Conservation (phyloP, 2,888 invertebrate species). For the Drosophila hamatofila region DNA sequence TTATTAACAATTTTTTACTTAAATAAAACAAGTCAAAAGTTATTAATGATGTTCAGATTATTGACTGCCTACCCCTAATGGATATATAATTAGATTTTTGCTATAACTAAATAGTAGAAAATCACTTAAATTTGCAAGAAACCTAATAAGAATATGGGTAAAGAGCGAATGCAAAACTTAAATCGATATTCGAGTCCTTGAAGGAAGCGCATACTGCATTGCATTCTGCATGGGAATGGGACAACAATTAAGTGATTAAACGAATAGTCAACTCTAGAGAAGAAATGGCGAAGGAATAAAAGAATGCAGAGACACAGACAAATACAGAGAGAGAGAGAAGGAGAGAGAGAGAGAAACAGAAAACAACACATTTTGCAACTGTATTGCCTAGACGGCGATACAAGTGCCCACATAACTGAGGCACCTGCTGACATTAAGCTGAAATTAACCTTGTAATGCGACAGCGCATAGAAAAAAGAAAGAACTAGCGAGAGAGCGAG, state of each 20-base stretch:
- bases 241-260: conserved; percentile 55
- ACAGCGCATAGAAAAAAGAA: conserved; percentile 29
- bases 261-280: conserved; percentile 20
- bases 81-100: too few species aligned
- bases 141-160: not conserved
- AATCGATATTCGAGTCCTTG: conserved; percentile 6
- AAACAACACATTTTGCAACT: conserved; percentile 10
- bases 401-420: conserved; percentile 56
- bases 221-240: conserved; percentile 11
- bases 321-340: conserved; percentile 4
- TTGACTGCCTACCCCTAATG: too few species aligned
- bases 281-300: conserved; percentile 14
- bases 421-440: conserved; percentile 59
- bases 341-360: not conserved
- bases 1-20: too few species aligned
- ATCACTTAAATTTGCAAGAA: not conserved
- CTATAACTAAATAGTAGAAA: too few species aligned
- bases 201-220: not conserved
- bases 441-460: conserved; percentile 65
- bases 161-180: not conserved
- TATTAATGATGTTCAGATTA: too few species aligned
- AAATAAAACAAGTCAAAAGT: too few species aligned
- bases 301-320: conserved; percentile 21
- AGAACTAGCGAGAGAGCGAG: not conserved
- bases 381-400: conserved; percentile 26